Conservation (phyloP, 92 coral and sea anemone species). For the Scolanthus callimorphus region DNA sequence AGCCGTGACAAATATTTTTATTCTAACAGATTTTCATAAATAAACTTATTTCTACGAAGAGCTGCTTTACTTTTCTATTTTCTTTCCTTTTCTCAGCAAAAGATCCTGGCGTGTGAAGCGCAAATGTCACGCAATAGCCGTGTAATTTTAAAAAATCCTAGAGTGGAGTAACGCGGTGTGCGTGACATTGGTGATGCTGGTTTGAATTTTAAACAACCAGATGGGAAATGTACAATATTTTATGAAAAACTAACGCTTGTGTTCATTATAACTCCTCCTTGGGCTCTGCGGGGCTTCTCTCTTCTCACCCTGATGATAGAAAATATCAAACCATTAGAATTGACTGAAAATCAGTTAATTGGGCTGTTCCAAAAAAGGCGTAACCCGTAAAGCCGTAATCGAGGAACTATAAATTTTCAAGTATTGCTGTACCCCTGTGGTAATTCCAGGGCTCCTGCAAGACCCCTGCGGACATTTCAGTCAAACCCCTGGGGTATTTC, state of each 20-base stretch:
- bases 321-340: no score
- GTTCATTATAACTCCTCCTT: conserved; percentile 76
- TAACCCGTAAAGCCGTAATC: no score
- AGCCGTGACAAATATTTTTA: conserved; percentile 1
- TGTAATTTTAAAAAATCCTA: no score
- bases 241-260: neutral
- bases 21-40: conserved; percentile 7
- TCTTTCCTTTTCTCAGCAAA: neutral
- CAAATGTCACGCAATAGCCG: no score
- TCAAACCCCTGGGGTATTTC: no score
- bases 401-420: no score
- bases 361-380: no score
- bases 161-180: neutral
- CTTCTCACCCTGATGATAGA: conserved; percentile 73
- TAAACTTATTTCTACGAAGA: neutral
- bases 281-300: conserved; percentile 96
- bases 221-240: neutral
- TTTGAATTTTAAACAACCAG: conserved; percentile 1
- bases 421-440: no score
- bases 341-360: no score
- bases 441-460: no score
- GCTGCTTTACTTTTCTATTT: neutral
- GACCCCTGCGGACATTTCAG: no score
- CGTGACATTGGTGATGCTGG: neutral
- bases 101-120: no score